These are phyloP conservation scores for Drosophila emarginata DNA, from an alignment of 2,888 invertebrate genomes.

Conservation along the genomic window DNA sequence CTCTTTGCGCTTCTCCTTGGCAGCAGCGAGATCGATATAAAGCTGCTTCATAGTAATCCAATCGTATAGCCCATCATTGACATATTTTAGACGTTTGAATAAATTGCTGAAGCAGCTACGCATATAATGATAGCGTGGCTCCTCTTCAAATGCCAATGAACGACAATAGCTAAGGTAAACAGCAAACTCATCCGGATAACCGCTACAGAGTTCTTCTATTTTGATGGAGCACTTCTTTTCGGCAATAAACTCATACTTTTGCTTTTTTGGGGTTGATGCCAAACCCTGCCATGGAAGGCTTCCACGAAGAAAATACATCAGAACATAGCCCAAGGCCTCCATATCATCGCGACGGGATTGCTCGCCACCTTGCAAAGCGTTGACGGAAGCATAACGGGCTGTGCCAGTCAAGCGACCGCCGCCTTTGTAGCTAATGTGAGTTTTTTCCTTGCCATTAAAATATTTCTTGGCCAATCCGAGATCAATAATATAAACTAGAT, in stretches of 20 bases:
- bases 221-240: constrained; percentile 43
- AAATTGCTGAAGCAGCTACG: constrained; percentile 31
- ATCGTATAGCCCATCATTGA: constrained; percentile 37
- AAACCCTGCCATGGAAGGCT: constrained; percentile 51
- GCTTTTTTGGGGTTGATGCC: not conserved
- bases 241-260: constrained; percentile 40
- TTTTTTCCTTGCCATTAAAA: accelerated
- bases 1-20: not conserved
- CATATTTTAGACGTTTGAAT: not conserved
- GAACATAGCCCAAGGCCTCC: constrained; percentile 48
- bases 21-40: not conserved
- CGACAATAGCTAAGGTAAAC: constrained; percentile 41
- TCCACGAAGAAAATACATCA: constrained; percentile 51
- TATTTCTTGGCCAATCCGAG: constrained; percentile 45
- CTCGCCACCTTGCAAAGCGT: constrained; percentile 21
- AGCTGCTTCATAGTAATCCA: constrained; percentile 22
- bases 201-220: constrained; percentile 38
- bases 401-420: constrained; percentile 36
- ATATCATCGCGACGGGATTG: constrained; percentile 58
- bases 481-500: constrained; percentile 42
- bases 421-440: not conserved
- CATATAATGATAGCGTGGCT: constrained; percentile 37
- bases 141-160: constrained; percentile 15
- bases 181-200: constrained; percentile 41
- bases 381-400: constrained; percentile 43